Base-by-base conservation (phyloP, 2,113 vertebrate species). In the Nesoenas mayeri region DNA sequence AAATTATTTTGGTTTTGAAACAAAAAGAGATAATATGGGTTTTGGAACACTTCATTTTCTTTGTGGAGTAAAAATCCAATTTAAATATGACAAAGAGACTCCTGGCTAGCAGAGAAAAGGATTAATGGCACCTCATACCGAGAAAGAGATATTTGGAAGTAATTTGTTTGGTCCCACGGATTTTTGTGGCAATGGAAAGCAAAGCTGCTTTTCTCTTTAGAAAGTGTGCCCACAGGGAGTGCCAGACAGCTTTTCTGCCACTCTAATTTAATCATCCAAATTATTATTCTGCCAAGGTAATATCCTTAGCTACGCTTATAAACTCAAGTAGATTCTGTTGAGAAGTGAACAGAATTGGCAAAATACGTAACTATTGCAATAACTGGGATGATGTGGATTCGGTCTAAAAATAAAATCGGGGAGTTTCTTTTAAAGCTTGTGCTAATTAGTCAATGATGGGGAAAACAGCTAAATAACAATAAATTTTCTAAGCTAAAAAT, bases 141-240 rank as follows among this genome's bases (percentile, higher is more conserved):
- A 84, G 93, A 85, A 42, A 54, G 67, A 56, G 74, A 73, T 67
- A 88, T 88, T 88, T 95, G 85, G 69, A 94, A 88, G 58, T 80
- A 67, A 93, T 93, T 83, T 95, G 60, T 92, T 96, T 83, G 66
- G 77, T 93, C 90, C 79, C 90, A 71, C 88, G 91, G 94, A 80
- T 86, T 96, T 93, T 66, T 88, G 80, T 91, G 74, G 86, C 71
- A 67, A 48, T 90, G n/a, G 67, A 92, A 84, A 88, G 60, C 83
- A 87, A 93, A 93, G 73, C 64, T 78, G 51, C 61, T 88, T 74
- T 73, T 78, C 38, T 91, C 57, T 73, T 79, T 75, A 85, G 88
- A 50, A 90, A 90, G 65, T 10, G 38, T 66, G 54, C 85, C 78
- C 64, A 83, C 48, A 64, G 85, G 86, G 88, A 93, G 82, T 79